A percentile compares a stretch with the other conserved stretches of the same genome.
These are phyloP conservation scores for Epinotia demarniana DNA, from an alignment of 2,888 invertebrate species.

Conservation along the genomic window DNA sequence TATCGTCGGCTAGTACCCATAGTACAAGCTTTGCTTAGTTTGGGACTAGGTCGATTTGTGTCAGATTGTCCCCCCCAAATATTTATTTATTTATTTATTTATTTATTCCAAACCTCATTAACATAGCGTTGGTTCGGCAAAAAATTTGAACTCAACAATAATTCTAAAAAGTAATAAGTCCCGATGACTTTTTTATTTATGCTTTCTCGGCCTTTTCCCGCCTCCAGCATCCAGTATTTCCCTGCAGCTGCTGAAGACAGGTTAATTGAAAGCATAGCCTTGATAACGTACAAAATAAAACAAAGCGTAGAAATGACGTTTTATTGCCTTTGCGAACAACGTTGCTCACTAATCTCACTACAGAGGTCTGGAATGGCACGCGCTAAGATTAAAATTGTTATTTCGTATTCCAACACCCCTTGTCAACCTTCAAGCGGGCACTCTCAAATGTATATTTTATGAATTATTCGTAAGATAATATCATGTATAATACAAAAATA, in stretches of 20 bases:
- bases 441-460: slow-evolving; percentile 36
- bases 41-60: too few species aligned
- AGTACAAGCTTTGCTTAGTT: too few species aligned
- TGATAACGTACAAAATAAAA: slow-evolving; percentile 30
- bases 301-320: slow-evolving; percentile 23
- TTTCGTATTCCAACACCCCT: slow-evolving; percentile 16
- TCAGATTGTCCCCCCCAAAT: too few species aligned
- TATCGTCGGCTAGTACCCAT: too few species aligned
- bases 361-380: slow-evolving; percentile 6
- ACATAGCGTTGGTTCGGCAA: background rate
- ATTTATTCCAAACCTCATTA: background rate
- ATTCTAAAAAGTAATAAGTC: slow-evolving; percentile 1
- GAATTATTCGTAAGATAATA: slow-evolving; percentile 35
- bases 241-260: slow-evolving; percentile 30
- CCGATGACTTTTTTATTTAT: slow-evolving; percentile 19
- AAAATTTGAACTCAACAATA: slow-evolving; percentile 6
- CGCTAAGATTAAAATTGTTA: slow-evolving; percentile 23
- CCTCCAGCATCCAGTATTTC: slow-evolving; percentile 2
- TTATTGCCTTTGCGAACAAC: slow-evolving; percentile 27
- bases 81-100: too few species aligned
- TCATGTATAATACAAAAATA: slow-evolving; percentile 36
- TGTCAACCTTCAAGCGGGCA: slow-evolving; percentile 14
- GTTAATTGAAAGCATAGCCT: slow-evolving; percentile 38
- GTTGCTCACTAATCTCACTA: slow-evolving; percentile 17
- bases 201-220: background rate